A percentile compares a stretch with the other conserved stretches of the same genome.
phyloP scores from a whole-genome alignment of 2,797 vertebrate genomes.

The Hemitrygon akajei region DNA sequence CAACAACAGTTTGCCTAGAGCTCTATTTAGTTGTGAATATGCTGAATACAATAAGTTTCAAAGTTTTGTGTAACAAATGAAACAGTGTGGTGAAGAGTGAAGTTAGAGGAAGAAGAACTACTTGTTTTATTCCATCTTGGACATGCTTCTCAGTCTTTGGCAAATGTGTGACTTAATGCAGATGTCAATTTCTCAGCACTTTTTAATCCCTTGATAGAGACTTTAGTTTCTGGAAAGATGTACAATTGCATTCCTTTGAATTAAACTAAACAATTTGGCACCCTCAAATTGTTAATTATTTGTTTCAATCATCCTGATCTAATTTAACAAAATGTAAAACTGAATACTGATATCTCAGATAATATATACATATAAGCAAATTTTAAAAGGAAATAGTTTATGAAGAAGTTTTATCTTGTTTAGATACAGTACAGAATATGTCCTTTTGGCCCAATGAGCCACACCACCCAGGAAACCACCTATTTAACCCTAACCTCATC shows the following conservation, averaged over 20 bases:
- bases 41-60: conserved; percentile 55
- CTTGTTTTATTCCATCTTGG: conserved; percentile 52
- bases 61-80: conserved; percentile 49
- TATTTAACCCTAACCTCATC: no score
- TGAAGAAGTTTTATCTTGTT: neutral
- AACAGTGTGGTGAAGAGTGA: conserved; percentile 41
- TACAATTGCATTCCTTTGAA: neutral
- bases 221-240: conserved; percentile 32
- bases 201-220: conserved; percentile 48
- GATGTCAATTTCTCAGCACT: conserved; percentile 48
- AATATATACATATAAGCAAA: neutral
- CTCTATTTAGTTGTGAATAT: conserved; percentile 53
- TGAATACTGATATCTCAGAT: neutral
- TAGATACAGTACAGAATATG: no score
- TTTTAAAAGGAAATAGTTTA: neutral
- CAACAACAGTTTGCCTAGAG: conserved; percentile 58
- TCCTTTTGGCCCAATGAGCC: no score
- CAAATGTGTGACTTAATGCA: conserved; percentile 45
- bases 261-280: no score
- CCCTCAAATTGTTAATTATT: neutral
- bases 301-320: neutral
- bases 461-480: no score
- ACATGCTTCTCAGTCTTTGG: conserved; percentile 48
- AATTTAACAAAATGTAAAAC: conserved; percentile 2
- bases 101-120: conserved; percentile 48